Evolutionary conservation across 2,797 vertebrate species (phyloP).

Genomic region (Enteromius anoplus): DNA sequence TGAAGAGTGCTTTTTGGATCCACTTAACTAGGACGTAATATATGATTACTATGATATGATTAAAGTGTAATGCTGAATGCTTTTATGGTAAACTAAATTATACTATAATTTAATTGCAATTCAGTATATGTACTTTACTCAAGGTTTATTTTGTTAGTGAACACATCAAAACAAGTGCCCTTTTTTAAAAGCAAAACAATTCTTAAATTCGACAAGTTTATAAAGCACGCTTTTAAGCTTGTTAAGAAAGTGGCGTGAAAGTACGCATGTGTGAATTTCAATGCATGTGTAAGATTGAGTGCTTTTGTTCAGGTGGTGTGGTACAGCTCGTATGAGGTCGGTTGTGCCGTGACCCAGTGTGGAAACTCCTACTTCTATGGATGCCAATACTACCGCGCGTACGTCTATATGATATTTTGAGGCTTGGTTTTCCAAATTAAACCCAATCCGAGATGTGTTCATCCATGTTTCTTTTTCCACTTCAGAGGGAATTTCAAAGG

Average conservation of each 20-base stretch:
- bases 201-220: neutral
- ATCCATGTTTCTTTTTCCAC: neutral
- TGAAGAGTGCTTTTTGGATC: neutral
- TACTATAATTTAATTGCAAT: neutral
- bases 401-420: slow-evolving; percentile 53
- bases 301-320: slow-evolving; percentile 71
- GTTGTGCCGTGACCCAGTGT: slow-evolving; percentile 71
- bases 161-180: neutral
- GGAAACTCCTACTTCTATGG: slow-evolving; percentile 65
- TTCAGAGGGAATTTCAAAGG: slow-evolving; percentile 74
- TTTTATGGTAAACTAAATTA: neutral
- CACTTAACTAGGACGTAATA: neutral
- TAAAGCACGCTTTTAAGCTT: neutral
- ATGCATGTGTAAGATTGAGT: neutral
- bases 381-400: slow-evolving; percentile 78
- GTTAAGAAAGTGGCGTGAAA: neutral
- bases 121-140: neutral
- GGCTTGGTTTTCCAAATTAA: neutral
- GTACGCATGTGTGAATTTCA: neutral
- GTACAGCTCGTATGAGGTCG: slow-evolving; percentile 74
- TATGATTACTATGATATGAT: neutral
- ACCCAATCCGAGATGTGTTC: neutral
- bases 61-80: neutral
- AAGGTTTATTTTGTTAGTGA: neutral
- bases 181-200: neutral